Evolutionary conservation across 2,888 invertebrate genomes (phyloP), one percentile per base, ranked within the genome.

Genomic region (Isoperla grammatica): DNA sequence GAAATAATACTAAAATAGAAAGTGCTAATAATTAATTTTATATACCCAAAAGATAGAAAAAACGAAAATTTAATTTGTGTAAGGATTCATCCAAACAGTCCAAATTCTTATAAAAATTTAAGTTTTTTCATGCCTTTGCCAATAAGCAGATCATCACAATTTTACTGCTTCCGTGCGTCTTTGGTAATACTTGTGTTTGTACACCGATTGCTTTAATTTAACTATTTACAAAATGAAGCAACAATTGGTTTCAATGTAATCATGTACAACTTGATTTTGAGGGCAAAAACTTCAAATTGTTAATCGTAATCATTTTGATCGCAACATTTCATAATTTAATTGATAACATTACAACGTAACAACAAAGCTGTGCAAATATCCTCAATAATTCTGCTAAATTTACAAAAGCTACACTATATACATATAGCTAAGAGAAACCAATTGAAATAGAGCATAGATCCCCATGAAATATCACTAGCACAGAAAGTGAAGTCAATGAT

Each of bases 151-250:
- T 29, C 53, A 53, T 53, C 53, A 53, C 53, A 53, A 53, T 37
- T 53, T 53, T 53, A 8, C 53, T 53, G 35, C 11, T 35, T 37
- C 53, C 53, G 12, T 39, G 53, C 37, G 53, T 53, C 53, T 53
- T 53, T 53, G 53, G 53, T 53, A 53, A 53, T 53, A 53, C 29
- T 49, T 53, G 37, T 37, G 39, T 53, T 53, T 53, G 53, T 53
- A 53, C 53, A 53, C 37, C 19, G 39, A 53, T 53, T 53, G 53
- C 15, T 11, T 53, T 39, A 53, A 8, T 53, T 53, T 17, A 53
- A 50, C 12, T 39, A 53, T 53, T 53, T 53, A 53, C 53, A 53
- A 53, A 53, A 37, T 39, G 17, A 37, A 37, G 35, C 5, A 53
- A 53, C 29, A 29, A 29, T 29, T 29, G 29, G 29, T 29, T 29